phyloP scores from a whole-genome alignment of 2,888 invertebrate genomes.

The Ramazzottius varieornatus region DNA sequence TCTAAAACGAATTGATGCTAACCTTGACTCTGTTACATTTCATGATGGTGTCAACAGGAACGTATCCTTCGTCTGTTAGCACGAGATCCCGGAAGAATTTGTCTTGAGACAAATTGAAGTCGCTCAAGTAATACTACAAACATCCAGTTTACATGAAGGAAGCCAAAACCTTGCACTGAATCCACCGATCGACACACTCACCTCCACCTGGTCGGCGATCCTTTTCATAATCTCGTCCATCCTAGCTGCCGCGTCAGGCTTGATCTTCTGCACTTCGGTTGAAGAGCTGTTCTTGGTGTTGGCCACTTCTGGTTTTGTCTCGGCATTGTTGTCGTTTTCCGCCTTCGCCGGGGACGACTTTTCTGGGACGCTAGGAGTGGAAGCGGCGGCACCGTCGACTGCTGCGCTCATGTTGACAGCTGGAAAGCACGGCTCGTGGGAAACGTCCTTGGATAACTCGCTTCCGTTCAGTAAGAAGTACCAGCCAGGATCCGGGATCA shows the following conservation, averaged over 20 bases:
- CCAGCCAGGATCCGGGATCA: too few relatives aligned
- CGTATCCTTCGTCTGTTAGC: background rate
- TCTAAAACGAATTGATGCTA: background rate
- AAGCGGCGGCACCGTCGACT: too few relatives aligned
- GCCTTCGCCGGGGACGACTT: too few relatives aligned
- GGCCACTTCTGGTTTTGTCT: too few relatives aligned
- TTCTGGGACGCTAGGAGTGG: too few relatives aligned
- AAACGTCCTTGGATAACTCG: too few relatives aligned
- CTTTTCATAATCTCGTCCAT: background rate
- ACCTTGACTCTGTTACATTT: slow-evolving; percentile 1
- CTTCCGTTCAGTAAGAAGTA: too few relatives aligned
- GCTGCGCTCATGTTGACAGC: too few relatives aligned
- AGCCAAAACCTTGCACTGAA: too few relatives aligned
- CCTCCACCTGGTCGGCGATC: background rate
- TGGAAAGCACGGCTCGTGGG: too few relatives aligned
- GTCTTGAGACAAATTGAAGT: background rate
- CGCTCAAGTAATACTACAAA: background rate
- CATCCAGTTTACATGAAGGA: too few relatives aligned
- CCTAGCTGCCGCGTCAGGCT: background rate
- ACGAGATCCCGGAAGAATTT: background rate
- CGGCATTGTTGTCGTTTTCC: too few relatives aligned
- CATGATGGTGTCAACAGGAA: background rate
- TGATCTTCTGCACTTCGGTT: background rate
- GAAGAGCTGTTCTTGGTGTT: background rate
- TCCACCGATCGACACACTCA: background rate